Conservation (phyloP, 2,888 invertebrate genomes). For the Sminthurides aquaticus region DNA sequence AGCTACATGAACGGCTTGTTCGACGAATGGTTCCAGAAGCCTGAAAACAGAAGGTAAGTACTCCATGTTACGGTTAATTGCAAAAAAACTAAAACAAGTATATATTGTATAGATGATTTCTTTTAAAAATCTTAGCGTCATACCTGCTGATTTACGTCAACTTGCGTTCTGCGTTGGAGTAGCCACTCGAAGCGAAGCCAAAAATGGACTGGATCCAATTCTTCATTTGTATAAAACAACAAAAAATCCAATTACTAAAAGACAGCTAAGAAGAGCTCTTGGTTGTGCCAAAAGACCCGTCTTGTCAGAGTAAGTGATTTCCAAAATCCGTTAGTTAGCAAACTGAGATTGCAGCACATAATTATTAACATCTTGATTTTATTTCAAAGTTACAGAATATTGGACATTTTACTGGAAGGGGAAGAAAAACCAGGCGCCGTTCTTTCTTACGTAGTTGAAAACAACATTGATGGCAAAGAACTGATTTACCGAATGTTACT, state of each 20-base stretch:
- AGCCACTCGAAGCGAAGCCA: not conserved
- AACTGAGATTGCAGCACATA: too few species aligned
- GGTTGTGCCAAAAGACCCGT: not conserved
- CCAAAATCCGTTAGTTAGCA: too few species aligned
- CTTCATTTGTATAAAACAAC: not conserved
- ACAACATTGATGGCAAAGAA: too few species aligned
- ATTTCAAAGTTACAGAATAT: too few species aligned
- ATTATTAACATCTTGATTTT: too few species aligned
- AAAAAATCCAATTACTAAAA: not conserved
- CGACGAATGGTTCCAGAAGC: not conserved
- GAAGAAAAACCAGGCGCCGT: too few species aligned
- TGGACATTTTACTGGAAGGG: too few species aligned
- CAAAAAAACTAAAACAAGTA: too few species aligned
- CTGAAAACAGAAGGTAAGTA: not conserved
- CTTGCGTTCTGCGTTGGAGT: conserved; percentile 7
- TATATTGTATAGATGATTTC: too few species aligned
- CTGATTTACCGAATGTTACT: too few species aligned
- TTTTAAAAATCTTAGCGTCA: too few species aligned
- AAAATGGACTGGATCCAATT: not conserved
- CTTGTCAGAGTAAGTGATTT: not conserved
- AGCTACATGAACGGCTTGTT: not conserved
- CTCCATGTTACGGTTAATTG: not conserved
- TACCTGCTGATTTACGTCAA: conserved; percentile 12
- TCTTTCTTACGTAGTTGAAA: too few species aligned
- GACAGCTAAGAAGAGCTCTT: not conserved